These are phyloP conservation scores for Urosaurus nigricauda DNA, from an alignment of 2,797 vertebrate genomes.

Conservation along the genomic window DNA sequence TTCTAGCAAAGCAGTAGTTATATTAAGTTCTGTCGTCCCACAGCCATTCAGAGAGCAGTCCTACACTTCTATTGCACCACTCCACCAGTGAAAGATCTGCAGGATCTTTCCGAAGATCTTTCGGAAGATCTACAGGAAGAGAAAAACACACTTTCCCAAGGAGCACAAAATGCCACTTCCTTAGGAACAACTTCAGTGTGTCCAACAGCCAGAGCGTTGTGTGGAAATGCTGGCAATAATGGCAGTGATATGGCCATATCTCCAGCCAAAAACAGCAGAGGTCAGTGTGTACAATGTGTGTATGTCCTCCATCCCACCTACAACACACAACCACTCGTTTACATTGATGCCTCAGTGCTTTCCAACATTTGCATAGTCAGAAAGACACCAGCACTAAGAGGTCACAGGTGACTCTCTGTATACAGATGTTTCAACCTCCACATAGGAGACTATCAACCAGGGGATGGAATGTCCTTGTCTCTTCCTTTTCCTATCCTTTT, in stretches of 20 bases:
- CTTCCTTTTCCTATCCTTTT: too few relatives aligned
- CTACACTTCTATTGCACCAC: not conserved
- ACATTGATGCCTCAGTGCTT: not conserved
- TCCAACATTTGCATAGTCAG: too few relatives aligned
- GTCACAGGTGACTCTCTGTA: too few relatives aligned
- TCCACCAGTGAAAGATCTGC: not conserved
- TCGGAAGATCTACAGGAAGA: too few relatives aligned
- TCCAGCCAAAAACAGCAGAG: not conserved
- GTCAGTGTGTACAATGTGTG: not conserved
- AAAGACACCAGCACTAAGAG: too few relatives aligned
- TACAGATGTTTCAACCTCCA: too few relatives aligned
- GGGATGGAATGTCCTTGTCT: too few relatives aligned
- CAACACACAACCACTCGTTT: not conserved
- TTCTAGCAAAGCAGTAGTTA: slow-evolving; percentile 5
- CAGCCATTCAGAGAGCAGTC: not conserved
- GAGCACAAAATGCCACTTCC: not conserved
- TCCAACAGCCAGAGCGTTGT: not conserved
- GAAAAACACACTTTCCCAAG: not conserved
- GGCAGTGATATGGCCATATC: not conserved
- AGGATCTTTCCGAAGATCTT: too few relatives aligned
- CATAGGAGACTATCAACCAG: too few relatives aligned
- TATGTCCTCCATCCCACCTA: not conserved
- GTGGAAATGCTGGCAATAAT: not conserved
- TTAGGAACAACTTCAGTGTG: not conserved
- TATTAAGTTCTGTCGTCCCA: not conserved